Evolutionary conservation across 1,140 invertebrate genomes (phyloP), one percentile per base, ranked within the genome.

Genomic region (Adoxophyes honmai): DNA sequence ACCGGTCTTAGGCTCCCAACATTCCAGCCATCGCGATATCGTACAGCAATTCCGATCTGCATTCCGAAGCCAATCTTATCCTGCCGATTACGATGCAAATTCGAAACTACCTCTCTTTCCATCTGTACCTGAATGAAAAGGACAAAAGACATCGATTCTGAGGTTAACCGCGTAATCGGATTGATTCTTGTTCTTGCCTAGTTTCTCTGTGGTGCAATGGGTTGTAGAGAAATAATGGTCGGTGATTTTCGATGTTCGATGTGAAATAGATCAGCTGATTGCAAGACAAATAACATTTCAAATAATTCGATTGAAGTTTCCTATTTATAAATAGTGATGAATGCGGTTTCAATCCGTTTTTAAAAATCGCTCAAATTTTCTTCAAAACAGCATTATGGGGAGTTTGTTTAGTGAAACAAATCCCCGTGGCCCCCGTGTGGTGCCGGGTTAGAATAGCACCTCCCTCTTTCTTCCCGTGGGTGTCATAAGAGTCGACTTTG

Each of bases 1-100:
- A 48, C 42, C 42, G 42, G 42, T 48, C 42, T 9, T 16, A n/a
- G 18, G 16, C 21, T 28, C 21, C 21, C 21, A 3, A 28, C 42
- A 48, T 48, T 48, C 42, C 21, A 28, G 21, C 21, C 6, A 28
- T 28, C 21, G 21, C 21, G 16, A 48, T 21, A 28, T 48, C 42
- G 42, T 18, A 48, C 21, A 11, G 18, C 10, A 48, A 48, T 48
- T 48, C 16, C 42, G 18, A 21, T 48, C 42, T 14, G 42, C 42
- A 48, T 48, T 48, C 42, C 42, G 13, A n/a, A n/a, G 10, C 10
- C 36, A 48, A 48, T 33, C 18, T 48, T 48, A 48, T 48, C 16
- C 42, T 33, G 18, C n/a, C 42, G 18, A 48, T 48, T 21, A 48
- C 42, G 11, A 48, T 48, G 42, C 16, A 21, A 48, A 48, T 48